Evolutionary conservation across 2,797 vertebrate species (phyloP).

Genomic region (Mus spretus): DNA sequence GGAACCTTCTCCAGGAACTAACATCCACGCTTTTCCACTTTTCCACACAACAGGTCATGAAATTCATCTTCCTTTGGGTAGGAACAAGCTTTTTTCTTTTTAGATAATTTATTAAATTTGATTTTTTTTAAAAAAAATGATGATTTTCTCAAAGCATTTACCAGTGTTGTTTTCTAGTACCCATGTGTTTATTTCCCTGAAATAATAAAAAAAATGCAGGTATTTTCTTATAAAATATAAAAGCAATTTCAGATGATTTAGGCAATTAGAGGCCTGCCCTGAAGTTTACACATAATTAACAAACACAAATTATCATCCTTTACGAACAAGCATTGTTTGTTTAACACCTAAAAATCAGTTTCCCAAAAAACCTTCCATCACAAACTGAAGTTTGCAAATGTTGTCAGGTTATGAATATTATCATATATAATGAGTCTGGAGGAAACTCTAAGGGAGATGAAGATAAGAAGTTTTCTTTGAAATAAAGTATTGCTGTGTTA

Average conservation of each 20-base stretch:
- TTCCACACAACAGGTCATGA: neutral
- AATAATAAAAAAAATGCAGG: conserved; percentile 38
- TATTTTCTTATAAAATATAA: conserved; percentile 39
- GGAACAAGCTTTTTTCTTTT: neutral
- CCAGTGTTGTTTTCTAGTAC: neutral
- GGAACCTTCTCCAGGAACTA: neutral
- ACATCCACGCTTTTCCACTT: neutral
- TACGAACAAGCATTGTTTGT: neutral
- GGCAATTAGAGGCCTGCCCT: neutral
- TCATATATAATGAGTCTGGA: conserved; percentile 23
- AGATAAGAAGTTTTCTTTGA: conserved; percentile 1
- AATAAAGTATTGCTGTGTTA: neutral
- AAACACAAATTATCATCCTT: neutral
- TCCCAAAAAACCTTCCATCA: neutral
- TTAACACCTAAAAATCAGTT: neutral
- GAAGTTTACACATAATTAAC: conserved; percentile 30
- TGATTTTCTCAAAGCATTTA: neutral
- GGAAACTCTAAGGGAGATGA: neutral
- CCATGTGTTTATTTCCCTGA: neutral
- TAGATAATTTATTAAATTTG: conserved; percentile 8
- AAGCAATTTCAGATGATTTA: neutral
- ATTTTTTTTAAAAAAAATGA: neutral
- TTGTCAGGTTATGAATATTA: neutral
- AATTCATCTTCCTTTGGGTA: neutral
- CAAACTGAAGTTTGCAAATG: neutral